Evolutionary conservation across 1,140 invertebrate species (phyloP).

Genomic region (Kradibia gibbosae): DNA sequence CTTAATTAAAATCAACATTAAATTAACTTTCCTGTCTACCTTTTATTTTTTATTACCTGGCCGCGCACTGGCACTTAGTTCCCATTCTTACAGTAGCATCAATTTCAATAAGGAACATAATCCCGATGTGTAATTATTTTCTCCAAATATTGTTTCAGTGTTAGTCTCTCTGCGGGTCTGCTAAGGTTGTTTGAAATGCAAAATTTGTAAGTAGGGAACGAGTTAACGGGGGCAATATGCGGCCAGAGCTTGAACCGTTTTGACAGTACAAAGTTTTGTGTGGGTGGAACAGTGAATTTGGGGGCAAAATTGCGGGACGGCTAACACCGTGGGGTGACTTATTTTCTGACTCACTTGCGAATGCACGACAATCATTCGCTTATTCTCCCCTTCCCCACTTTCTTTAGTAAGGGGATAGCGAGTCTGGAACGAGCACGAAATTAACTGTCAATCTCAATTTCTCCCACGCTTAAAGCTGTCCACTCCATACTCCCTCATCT

Average conservation of each 20-base stretch:
- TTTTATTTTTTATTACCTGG: neutral
- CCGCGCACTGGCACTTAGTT: neutral
- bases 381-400: no score
- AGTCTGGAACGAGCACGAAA: constrained; percentile 63
- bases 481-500: neutral
- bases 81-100: neutral
- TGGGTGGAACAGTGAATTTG: neutral
- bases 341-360: no score
- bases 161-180: no score
- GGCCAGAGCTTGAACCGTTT: neutral
- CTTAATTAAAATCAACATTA: constrained; percentile 5
- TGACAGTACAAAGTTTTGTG: neutral
- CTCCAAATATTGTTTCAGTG: no score
- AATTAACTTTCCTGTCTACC: neutral
- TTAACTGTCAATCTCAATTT: constrained; percentile 74
- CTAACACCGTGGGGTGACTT: constrained; percentile 26
- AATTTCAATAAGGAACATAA: no score
- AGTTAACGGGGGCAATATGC: constrained; percentile 13
- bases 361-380: neutral
- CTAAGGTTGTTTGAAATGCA: constrained; percentile 6
- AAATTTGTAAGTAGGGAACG: constrained; percentile 3
- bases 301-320: constrained; percentile 57
- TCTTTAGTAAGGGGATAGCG: neutral
- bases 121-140: no score
- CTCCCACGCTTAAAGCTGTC: constrained; percentile 52